Evolutionary conservation across 1,140 invertebrate genomes (phyloP), one percentile per base, ranked within the genome.

Genomic region (Solen grandis): DNA sequence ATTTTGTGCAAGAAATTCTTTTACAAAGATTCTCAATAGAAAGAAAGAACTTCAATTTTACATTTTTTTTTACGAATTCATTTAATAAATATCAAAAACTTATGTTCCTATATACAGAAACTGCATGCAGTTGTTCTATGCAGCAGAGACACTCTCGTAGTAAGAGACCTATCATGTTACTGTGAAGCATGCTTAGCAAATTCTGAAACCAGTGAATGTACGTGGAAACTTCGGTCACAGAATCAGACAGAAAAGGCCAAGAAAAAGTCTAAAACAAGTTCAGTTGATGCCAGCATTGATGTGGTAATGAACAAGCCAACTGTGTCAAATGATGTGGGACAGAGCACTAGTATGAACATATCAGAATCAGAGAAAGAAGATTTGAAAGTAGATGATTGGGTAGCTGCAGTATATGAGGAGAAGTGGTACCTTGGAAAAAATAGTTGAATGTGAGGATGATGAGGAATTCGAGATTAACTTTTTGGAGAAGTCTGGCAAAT

Each of bases 391-490:
- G 55, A 57, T 57, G 55, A 57, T 25, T 57, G 55, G 55, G 25
- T 57, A 10, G 55, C 22, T 25, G 55, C 55, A 57, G 10, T 57
- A 25, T 57, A 57, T 25, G 55, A 57, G 10, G 55, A 57, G 10
- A 25, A 57, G 10, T 57, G 55, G 55, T 57, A 57, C 22, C 10
- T 57, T 27, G 55, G 55, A 13, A 10, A n/a, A 57, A 57, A 25
- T 13, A 13, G 22, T 25, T 13, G 55, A 57, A 57, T 57, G 66
- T 22, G 16, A 66, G 29, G 55, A 72, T 14, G 33, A 70, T 36
- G 36, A 75, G 52, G 5, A 50, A 55, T 31, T 59, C 27, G 13
- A 62, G 63, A 3, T 70, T 73, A 46, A 46, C 41, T 10, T 46
- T 46, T 46, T 46, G 41, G 41, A 46, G 19, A 46, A 46, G 41